These are phyloP conservation scores for Aix galericulata DNA, from an alignment of 2,113 vertebrate genomes.

Conservation along the genomic window DNA sequence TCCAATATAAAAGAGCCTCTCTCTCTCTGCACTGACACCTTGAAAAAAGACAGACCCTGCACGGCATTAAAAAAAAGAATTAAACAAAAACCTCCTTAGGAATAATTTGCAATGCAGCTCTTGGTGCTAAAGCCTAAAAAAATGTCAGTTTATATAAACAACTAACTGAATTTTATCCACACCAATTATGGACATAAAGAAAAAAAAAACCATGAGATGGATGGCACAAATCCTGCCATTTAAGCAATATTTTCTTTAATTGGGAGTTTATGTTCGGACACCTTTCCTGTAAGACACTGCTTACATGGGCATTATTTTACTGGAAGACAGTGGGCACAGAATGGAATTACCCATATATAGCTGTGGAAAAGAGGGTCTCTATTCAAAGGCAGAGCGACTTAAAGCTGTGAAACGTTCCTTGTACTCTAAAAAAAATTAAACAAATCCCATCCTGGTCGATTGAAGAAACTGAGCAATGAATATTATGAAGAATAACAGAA, in stretches of 20 bases:
- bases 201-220: constrained; percentile 47
- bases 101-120: constrained; percentile 88
- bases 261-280: constrained; percentile 75
- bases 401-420: not conserved
- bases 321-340: constrained; percentile 43
- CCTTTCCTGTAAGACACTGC: constrained; percentile 69
- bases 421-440: not conserved
- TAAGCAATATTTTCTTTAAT: constrained; percentile 77
- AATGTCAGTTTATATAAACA: constrained; percentile 98
- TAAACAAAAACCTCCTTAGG: constrained; percentile 95
- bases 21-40: constrained; percentile 84
- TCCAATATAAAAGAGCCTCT: constrained; percentile 79
- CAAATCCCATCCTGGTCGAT: not conserved
- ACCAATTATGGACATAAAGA: constrained; percentile 97
- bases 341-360: constrained; percentile 75
- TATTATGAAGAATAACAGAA: constrained; percentile 10
- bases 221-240: constrained; percentile 65
- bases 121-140: constrained; percentile 98
- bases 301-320: constrained; percentile 74
- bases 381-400: not conserved
- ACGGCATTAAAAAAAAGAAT: constrained; percentile 87
- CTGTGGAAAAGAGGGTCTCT: constrained; percentile 19
- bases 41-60: constrained; percentile 97
- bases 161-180: constrained; percentile 90
- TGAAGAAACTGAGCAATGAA: constrained; percentile 9